These are phyloP conservation scores for Alcedo atthis DNA, from an alignment of 2,797 vertebrate species.

Conservation along the genomic window DNA sequence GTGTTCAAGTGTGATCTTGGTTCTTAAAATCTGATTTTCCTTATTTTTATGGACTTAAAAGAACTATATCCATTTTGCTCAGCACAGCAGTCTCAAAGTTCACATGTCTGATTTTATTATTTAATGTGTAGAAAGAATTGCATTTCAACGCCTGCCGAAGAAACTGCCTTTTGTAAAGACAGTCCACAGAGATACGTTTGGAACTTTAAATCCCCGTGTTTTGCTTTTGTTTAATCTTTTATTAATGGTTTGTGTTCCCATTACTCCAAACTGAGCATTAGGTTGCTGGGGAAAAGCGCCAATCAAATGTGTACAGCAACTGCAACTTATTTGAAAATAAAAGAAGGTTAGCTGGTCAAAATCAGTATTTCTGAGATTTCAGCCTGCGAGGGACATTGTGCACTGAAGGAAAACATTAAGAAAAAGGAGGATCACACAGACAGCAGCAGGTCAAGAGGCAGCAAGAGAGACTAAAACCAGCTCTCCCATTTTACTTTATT, in stretches of 20 bases:
- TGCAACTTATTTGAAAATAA: slow-evolving; percentile 63
- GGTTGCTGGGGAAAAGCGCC: slow-evolving; percentile 41
- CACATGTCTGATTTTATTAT: slow-evolving; percentile 75
- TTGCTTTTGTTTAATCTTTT: slow-evolving; percentile 75
- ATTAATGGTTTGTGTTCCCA: slow-evolving; percentile 74
- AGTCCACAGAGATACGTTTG: slow-evolving; percentile 73
- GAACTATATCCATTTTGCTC: slow-evolving; percentile 69
- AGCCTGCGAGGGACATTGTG: slow-evolving; percentile 44
- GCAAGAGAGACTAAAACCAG: not conserved
- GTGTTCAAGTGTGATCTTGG: slow-evolving; percentile 45
- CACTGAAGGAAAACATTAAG: not conserved
- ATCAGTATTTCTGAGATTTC: slow-evolving; percentile 16
- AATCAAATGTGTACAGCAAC: slow-evolving; percentile 32
- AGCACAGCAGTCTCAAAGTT: slow-evolving; percentile 74
- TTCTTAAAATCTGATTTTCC: slow-evolving; percentile 63
- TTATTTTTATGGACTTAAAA: slow-evolving; percentile 69
- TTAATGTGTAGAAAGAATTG: slow-evolving; percentile 71
- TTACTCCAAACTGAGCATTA: slow-evolving; percentile 67
- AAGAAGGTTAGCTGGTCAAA: slow-evolving; percentile 45
- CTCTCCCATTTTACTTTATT: not conserved
- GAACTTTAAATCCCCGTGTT: slow-evolving; percentile 73
- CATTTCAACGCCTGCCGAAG: slow-evolving; percentile 61
- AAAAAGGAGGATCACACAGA: slow-evolving; percentile 21
- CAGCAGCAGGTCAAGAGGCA: slow-evolving; percentile 3
- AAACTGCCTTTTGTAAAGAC: slow-evolving; percentile 73